These are phyloP conservation scores for Ctenicera cuprea DNA, from an alignment of 2,888 invertebrate species.

Conservation along the genomic window DNA sequence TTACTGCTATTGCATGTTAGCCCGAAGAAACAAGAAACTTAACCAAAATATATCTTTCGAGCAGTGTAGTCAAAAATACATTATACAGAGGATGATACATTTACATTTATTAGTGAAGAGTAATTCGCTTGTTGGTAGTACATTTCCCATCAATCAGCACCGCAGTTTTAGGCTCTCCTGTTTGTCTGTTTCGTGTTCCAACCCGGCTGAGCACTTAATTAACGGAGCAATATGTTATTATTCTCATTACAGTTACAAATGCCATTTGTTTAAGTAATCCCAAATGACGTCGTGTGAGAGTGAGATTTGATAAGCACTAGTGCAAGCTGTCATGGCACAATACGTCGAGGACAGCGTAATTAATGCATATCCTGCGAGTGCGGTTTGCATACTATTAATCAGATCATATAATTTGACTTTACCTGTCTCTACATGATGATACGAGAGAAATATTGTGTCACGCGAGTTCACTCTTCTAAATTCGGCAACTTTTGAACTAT, in stretches of 20 bases:
- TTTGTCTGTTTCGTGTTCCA: slow-evolving; percentile 31
- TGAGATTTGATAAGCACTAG: slow-evolving; percentile 58
- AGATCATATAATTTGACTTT: slow-evolving; percentile 38
- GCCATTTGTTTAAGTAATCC: slow-evolving; percentile 49
- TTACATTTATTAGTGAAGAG: slow-evolving; percentile 14
- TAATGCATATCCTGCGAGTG: slow-evolving; percentile 53
- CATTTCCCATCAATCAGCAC: slow-evolving; percentile 28
- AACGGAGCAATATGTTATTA: slow-evolving; percentile 52
- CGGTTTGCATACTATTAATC: slow-evolving; percentile 35
- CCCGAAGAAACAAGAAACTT: too few species aligned
- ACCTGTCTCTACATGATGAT: slow-evolving; percentile 63
- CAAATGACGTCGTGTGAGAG: slow-evolving; percentile 41
- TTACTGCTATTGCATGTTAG: too few species aligned
- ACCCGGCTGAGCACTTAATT: slow-evolving; percentile 41
- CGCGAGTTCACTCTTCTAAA: slow-evolving; percentile 58
- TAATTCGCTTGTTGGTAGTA: background rate
- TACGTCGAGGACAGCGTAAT: slow-evolving; percentile 57
- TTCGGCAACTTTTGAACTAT: background rate
- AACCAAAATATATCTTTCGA: too few species aligned
- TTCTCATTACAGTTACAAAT: slow-evolving; percentile 54
- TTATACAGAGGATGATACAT: background rate
- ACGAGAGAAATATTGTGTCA: slow-evolving; percentile 64
- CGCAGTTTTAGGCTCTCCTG: slow-evolving; percentile 27
- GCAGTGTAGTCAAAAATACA: slow-evolving; percentile 4
- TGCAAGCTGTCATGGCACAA: slow-evolving; percentile 55